phyloP scores from a whole-genome alignment of 2,797 vertebrate genomes.

The Argentina silus region DNA sequence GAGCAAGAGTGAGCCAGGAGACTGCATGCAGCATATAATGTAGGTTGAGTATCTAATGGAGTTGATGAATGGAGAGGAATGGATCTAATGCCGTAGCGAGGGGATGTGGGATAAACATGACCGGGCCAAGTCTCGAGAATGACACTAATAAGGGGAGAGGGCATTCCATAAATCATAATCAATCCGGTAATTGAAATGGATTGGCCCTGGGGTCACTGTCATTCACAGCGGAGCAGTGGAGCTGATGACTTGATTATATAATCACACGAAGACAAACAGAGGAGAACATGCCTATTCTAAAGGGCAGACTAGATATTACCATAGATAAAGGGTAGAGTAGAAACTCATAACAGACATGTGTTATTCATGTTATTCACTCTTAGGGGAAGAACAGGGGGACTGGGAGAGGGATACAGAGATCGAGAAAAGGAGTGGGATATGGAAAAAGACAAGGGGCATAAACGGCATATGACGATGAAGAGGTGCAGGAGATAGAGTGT shows the following conservation, averaged over 20 bases:
- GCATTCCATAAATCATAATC: constrained; percentile 46
- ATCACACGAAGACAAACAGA: constrained; percentile 10
- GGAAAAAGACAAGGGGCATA: background rate
- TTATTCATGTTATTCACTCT: background rate
- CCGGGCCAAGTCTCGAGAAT: background rate
- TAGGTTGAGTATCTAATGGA: no score
- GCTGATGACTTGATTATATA: constrained; percentile 24
- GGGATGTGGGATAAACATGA: background rate
- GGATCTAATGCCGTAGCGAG: background rate
- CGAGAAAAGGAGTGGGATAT: background rate
- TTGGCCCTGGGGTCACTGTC: constrained; percentile 31
- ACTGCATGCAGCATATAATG: no score
- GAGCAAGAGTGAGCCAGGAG: background rate
- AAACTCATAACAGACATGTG: background rate
- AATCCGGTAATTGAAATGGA: constrained; percentile 50
- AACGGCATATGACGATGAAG: background rate
- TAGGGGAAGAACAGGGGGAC: background rate
- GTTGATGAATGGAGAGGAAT: no score
- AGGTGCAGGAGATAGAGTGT: background rate
- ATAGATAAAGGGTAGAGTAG: background rate
- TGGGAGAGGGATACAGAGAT: background rate
- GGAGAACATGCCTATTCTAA: background rate
- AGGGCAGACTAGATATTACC: background rate
- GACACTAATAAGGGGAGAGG: background rate
- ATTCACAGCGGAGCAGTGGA: constrained; percentile 20